Percentiles rank a stretch among this genome's conserved stretches.
These are phyloP conservation scores for Malurus leucopterus DNA, from an alignment of 2,797 vertebrate genomes.

Conservation along the genomic window DNA sequence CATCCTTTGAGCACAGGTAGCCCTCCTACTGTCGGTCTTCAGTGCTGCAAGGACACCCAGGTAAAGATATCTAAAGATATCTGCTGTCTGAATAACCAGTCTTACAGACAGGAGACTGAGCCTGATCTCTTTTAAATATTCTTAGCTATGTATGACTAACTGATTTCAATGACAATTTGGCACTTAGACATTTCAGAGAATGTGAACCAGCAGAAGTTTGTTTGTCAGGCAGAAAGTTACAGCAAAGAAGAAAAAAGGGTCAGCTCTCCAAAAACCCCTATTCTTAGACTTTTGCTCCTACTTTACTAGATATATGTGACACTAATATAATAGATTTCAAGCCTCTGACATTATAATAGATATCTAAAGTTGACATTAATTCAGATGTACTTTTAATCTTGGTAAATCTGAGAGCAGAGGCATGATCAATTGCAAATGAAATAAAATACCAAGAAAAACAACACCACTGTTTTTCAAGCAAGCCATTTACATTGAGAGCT, in stretches of 20 bases:
- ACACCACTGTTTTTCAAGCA: background rate
- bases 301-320: background rate
- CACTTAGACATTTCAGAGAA: background rate
- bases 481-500: background rate
- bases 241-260: background rate
- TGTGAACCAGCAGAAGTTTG: background rate
- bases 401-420: background rate
- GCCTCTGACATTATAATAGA: background rate
- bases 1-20: background rate
- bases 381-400: slow-evolving; percentile 25
- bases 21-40: background rate
- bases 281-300: background rate
- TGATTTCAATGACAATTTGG: background rate
- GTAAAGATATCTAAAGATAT: background rate
- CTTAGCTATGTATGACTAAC: background rate
- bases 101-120: background rate
- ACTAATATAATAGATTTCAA: background rate
- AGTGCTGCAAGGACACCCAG: background rate
- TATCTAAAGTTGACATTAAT: slow-evolving; percentile 5
- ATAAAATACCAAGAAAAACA: slow-evolving; percentile 16
- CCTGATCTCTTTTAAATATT: background rate
- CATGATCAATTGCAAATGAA: slow-evolving; percentile 3
- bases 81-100: background rate
- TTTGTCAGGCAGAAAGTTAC: background rate
- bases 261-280: background rate